Base-by-base conservation (phyloP, 1,140 invertebrate species). In the Eriocheir sinensis region DNA sequence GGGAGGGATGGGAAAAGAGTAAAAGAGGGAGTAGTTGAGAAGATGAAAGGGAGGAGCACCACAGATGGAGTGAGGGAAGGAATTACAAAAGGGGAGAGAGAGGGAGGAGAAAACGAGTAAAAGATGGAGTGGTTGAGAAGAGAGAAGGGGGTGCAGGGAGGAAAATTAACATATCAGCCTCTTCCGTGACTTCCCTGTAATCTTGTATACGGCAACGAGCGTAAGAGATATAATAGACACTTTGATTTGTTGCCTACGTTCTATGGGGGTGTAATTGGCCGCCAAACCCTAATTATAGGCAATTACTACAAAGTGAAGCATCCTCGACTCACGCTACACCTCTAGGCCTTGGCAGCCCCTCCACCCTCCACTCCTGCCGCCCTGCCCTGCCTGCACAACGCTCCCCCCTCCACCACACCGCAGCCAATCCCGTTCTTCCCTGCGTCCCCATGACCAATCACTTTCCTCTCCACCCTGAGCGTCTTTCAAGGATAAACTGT, bases 241-340 rank as follows among this genome's bases (percentile, higher is more conserved):
- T 60, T 48, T 38, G 80, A 88, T 41, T 53, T 83, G 89, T 53
- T 83, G 40, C 53, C 21, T 72, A 72, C 34, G 53, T 85, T 91
- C 48, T 85, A 72, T 38, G 89, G 89, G 89, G 79, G 41, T 60
- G 48, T 94, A 94, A 94, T 94, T 92, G 93, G 80, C 89, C 81
- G 15, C 89, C 44, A 86, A 48, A 60, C 93, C 93, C 38, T 91
- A 88, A 94, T 94, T 94, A 94, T 40, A 44, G 93, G 89, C 36
- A 94, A 92, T 94, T 94, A 88, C 80, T 72, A 94, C 79, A 91
- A 94, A 92, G 34, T 79, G 89, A 60, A 94, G 83, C 86, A 86
- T 88, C 72, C 44, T 38, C 83, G 15, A 32, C 89, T 88, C 21
- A 86, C 89, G 89, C 89, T 30, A 86, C 79, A 15, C 38, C 17